Conservation (phyloP, 1,140 invertebrate genomes). For the Magallana angulata region DNA sequence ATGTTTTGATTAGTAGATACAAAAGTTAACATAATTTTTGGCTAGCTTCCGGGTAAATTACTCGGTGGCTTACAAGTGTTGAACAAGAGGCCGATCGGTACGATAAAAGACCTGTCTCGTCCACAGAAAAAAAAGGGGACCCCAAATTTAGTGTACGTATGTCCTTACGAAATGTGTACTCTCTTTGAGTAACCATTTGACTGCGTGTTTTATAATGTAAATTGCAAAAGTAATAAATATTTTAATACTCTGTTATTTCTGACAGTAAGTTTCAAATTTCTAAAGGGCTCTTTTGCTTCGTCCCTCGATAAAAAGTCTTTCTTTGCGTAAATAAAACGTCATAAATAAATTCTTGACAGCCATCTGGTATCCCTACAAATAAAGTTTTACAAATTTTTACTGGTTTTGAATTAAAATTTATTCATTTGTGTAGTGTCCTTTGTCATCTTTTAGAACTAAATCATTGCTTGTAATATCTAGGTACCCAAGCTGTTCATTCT, state of each 20-base stretch:
- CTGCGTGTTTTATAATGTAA: constrained; percentile 21
- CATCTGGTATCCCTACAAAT: not conserved
- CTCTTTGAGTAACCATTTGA: not conserved
- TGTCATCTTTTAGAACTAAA: not conserved
- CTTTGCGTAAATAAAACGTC: not conserved
- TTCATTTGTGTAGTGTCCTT: not conserved
- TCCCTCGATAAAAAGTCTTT: constrained; percentile 3
- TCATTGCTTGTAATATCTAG: not conserved
- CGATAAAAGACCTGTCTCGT: not conserved
- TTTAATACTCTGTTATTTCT: constrained; percentile 15
- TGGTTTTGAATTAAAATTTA: constrained; percentile 9
- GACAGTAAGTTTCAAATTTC: not conserved
- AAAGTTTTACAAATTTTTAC: not conserved
- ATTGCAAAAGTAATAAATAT: not conserved
- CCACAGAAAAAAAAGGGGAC: not conserved
- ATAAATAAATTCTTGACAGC: constrained; percentile 18
- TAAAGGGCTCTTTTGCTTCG: not conserved
- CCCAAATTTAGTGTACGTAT: not conserved
- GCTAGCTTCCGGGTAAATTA: constrained; percentile 28
- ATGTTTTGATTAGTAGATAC: constrained; percentile 24
- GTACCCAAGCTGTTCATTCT: not conserved
- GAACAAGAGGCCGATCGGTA: constrained; percentile 3
- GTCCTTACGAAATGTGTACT: not conserved
- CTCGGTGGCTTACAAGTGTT: not conserved
- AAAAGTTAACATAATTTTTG: constrained; percentile 26